Conservation (phyloP, 2,797 vertebrate genomes). For the Paguma larvata region DNA sequence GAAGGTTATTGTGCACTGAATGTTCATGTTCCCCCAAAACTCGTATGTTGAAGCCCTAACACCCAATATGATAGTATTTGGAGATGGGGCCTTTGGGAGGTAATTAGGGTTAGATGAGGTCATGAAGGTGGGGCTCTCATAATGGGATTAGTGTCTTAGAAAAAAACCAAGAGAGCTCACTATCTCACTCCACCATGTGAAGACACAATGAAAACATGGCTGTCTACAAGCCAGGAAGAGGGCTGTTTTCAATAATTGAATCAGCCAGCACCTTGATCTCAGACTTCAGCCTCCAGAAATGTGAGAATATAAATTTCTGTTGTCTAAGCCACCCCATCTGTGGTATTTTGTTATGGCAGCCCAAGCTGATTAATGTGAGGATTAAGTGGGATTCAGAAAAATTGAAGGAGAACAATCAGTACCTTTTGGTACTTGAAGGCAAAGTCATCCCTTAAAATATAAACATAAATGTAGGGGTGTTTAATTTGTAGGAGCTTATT, state of each 20-base stretch:
- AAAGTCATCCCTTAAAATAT: slow-evolving; percentile 56
- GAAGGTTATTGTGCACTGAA: slow-evolving; percentile 13
- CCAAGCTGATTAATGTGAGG: neutral
- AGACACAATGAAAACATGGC: neutral
- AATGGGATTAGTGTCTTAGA: neutral
- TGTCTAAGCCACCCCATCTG: neutral
- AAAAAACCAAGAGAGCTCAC: neutral
- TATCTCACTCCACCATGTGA: neutral
- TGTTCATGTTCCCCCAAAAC: neutral
- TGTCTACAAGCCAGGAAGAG: neutral
- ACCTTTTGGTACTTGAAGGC: slow-evolving; percentile 22
- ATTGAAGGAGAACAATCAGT: neutral
- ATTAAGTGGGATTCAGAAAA: slow-evolving; percentile 26
- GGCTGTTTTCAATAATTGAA: neutral
- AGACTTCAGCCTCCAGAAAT: neutral
- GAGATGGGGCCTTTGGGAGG: neutral
- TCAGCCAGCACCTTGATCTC: neutral
- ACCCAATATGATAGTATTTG: neutral
- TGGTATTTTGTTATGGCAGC: slow-evolving; percentile 39
- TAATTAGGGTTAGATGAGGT: slow-evolving; percentile 29
- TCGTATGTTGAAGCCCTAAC: neutral
- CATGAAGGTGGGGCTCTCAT: neutral
- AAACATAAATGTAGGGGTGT: neutral
- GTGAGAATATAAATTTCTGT: neutral
- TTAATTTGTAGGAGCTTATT: slow-evolving; percentile 20